Evolutionary conservation across 2,113 vertebrate genomes (phyloP).

Genomic region (Oreocharis arfaki): DNA sequence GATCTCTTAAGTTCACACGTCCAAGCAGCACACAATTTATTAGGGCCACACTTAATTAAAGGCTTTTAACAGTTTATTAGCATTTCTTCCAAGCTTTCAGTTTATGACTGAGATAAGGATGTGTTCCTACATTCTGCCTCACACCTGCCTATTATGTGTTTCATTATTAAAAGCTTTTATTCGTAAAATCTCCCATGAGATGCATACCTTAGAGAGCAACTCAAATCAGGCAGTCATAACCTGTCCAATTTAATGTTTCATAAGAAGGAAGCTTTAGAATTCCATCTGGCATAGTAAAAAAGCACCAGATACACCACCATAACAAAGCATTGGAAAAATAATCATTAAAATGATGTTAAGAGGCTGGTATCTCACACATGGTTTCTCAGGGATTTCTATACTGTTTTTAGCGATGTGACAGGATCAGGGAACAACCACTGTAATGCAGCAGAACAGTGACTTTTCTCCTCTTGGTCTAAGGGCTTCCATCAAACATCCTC

Average conservation of each 20-base stretch:
- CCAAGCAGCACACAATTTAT: not conserved
- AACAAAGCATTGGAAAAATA: not conserved
- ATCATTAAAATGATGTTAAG: not conserved
- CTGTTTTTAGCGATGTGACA: not conserved
- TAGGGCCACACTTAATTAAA: not conserved
- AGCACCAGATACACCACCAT: not conserved
- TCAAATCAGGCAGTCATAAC: slow-evolving; percentile 34
- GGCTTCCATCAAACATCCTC: not conserved
- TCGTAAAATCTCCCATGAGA: not conserved
- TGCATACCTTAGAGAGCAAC: slow-evolving; percentile 3
- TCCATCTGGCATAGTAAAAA: slow-evolving; percentile 36
- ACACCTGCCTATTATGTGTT: slow-evolving; percentile 48
- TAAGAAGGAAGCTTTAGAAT: slow-evolving; percentile 9
- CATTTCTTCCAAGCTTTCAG: not conserved
- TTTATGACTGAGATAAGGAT: not conserved
- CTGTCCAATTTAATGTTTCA: slow-evolving; percentile 13
- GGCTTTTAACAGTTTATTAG: not conserved
- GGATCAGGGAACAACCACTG: not conserved
- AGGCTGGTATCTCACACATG: not conserved
- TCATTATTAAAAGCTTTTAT: slow-evolving; percentile 38
- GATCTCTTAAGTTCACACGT: not conserved
- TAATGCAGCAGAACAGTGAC: not conserved
- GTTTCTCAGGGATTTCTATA: not conserved
- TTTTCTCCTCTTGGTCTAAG: not conserved
- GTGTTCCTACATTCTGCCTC: not conserved